Conservation (phyloP, 2,797 vertebrate genomes). For the Rhadinocentrus ornatus region DNA sequence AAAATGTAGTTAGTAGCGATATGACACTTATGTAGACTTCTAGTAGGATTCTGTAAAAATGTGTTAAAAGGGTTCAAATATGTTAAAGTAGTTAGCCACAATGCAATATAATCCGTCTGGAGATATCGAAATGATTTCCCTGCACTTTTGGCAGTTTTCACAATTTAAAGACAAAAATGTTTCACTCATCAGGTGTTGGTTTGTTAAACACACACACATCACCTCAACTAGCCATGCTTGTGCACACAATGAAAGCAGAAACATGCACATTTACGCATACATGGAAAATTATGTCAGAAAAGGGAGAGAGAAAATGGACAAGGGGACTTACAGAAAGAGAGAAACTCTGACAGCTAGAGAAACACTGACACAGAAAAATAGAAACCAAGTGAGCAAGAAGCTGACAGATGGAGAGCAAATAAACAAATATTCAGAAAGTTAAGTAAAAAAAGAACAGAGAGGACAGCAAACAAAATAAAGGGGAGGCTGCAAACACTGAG, state of each 20-base stretch:
- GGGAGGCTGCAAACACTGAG: not conserved
- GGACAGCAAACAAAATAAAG: slow-evolving; percentile 3
- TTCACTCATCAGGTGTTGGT: slow-evolving; percentile 42
- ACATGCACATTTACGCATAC: slow-evolving; percentile 27
- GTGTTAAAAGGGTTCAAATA: slow-evolving; percentile 39
- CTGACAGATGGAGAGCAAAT: slow-evolving; percentile 53
- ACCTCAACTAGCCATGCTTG: slow-evolving; percentile 36
- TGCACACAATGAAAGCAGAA: slow-evolving; percentile 25
- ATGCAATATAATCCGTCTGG: slow-evolving; percentile 26
- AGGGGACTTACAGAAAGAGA: slow-evolving; percentile 81
- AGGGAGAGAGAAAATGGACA: slow-evolving; percentile 51
- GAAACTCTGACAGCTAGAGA: slow-evolving; percentile 83
- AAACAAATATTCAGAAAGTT: slow-evolving; percentile 24
- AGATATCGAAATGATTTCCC: slow-evolving; percentile 55
- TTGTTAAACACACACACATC: slow-evolving; percentile 34
- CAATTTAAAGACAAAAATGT: slow-evolving; percentile 56
- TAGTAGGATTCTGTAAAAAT: slow-evolving; percentile 38
- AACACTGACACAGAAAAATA: slow-evolving; percentile 78
- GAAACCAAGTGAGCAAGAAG: slow-evolving; percentile 62
- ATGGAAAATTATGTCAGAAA: slow-evolving; percentile 20
- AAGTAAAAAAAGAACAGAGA: slow-evolving; percentile 18
- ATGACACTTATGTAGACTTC: slow-evolving; percentile 26
- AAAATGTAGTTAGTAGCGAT: slow-evolving; percentile 10
- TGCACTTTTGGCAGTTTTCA: slow-evolving; percentile 21
- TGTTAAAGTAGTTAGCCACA: slow-evolving; percentile 30